Percentiles rank a stretch among this genome's conserved stretches.
Conservation (phyloP, 2,797 vertebrate genomes). For the Crypturellus tataupa region DNA sequence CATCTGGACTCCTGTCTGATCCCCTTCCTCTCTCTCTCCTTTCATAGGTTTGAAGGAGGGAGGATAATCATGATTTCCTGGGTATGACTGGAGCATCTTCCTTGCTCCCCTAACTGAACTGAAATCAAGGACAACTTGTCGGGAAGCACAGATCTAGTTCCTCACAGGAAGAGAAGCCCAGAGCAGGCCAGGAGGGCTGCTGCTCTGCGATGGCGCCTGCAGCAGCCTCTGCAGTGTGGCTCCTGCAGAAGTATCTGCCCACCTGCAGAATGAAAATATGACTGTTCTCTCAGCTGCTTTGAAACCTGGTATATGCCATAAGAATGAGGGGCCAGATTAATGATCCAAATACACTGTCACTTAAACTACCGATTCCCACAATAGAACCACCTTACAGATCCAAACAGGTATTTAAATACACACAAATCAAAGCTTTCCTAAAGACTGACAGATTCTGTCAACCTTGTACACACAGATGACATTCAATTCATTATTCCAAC, state of each 20-base stretch:
- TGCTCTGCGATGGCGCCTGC: rapidly evolving
- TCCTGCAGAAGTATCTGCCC: rapidly evolving
- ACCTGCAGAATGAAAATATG: neutral
- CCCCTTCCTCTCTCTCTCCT: neutral
- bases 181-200: neutral
- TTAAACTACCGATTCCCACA: neutral
- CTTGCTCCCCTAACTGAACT: neutral
- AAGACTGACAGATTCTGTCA: slow-evolving; percentile 51
- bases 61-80: neutral
- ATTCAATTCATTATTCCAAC: slow-evolving; percentile 47
- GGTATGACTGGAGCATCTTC: neutral
- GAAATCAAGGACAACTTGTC: neutral
- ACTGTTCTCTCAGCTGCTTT: neutral
- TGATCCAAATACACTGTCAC: neutral
- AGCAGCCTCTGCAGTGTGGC: neutral
- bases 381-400: neutral
- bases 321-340: slow-evolving; percentile 5
- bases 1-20: neutral
- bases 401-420: slow-evolving; percentile 10
- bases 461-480: slow-evolving; percentile 45
- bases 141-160: neutral
- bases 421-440: slow-evolving; percentile 23
- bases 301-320: neutral
- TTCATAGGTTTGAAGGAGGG: neutral
- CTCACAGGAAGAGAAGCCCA: neutral